Conservation (phyloP, 2,113 vertebrate species). For the Orthochromis indermauri region DNA sequence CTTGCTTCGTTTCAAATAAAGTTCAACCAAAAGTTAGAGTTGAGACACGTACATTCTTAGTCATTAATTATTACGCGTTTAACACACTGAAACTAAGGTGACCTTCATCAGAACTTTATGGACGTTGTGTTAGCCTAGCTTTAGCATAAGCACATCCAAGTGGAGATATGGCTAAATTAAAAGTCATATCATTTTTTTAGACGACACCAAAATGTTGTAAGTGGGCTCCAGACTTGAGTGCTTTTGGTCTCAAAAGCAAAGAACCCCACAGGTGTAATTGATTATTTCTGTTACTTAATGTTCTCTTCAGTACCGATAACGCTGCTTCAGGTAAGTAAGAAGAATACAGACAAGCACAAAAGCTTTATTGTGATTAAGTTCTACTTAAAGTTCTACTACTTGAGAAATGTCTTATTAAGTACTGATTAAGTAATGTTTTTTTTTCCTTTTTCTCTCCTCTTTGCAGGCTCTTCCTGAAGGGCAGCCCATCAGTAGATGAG, state of each 20-base stretch:
- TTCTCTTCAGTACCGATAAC: neutral
- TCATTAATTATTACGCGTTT: neutral
- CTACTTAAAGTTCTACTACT: neutral
- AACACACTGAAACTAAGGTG: neutral
- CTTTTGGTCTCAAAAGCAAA: neutral
- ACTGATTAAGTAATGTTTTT: neutral
- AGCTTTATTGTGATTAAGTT: neutral
- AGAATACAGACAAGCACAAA: neutral
- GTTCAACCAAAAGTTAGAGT: neutral
- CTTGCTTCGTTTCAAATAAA: neutral
- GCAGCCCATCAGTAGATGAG: constrained; percentile 81
- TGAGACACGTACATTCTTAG: neutral
- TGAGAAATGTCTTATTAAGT: neutral
- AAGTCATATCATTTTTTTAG: neutral
- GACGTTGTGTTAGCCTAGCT: neutral
- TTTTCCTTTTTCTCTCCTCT: neutral
- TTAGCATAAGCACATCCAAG: neutral
- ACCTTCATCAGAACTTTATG: neutral
- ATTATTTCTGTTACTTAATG: neutral
- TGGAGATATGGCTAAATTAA: neutral
- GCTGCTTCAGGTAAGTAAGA: neutral
- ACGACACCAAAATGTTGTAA: neutral
- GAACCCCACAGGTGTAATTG: neutral
- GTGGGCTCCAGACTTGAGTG: neutral
- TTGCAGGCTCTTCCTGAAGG: constrained; percentile 84